These are phyloP conservation scores for Thermophis baileyi DNA, from an alignment of 2,113 vertebrate species.

Conservation along the genomic window DNA sequence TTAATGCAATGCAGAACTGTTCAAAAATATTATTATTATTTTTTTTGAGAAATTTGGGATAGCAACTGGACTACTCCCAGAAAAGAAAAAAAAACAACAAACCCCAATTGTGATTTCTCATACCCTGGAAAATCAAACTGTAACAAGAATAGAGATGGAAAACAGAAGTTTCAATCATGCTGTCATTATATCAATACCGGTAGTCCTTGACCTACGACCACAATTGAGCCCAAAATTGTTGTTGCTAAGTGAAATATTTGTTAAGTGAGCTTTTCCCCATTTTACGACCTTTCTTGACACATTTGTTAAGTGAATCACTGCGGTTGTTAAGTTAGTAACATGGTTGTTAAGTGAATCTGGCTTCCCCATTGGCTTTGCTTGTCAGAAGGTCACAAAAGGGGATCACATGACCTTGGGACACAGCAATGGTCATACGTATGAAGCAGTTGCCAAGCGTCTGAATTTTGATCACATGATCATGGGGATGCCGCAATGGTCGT, in stretches of 20 bases:
- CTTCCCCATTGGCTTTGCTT: no score
- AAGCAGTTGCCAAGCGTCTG: no score
- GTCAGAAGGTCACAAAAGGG: no score
- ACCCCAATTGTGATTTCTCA: slow-evolving; percentile 7
- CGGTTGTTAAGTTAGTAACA: background rate
- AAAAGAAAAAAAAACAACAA: slow-evolving; percentile 40
- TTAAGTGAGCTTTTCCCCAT: background rate
- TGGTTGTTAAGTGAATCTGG: no score
- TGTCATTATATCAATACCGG: background rate
- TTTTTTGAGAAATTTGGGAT: slow-evolving; percentile 54
- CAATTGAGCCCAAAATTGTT: no score
- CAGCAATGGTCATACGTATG: no score
- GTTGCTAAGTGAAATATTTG: no score
- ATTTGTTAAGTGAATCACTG: background rate
- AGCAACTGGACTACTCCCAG: slow-evolving; percentile 46
- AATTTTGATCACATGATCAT: no score
- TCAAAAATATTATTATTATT: slow-evolving; percentile 66
- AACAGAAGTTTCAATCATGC: background rate
- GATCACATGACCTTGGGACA: no score
- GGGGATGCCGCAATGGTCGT: no score
- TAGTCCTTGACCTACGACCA: background rate
- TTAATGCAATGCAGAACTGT: slow-evolving; percentile 63
- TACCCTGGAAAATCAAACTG: slow-evolving; percentile 2
- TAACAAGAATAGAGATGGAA: background rate
- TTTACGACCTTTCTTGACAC: background rate